phyloP scores from a whole-genome alignment of 2,888 invertebrate species.

The Macroteleia sp. region DNA sequence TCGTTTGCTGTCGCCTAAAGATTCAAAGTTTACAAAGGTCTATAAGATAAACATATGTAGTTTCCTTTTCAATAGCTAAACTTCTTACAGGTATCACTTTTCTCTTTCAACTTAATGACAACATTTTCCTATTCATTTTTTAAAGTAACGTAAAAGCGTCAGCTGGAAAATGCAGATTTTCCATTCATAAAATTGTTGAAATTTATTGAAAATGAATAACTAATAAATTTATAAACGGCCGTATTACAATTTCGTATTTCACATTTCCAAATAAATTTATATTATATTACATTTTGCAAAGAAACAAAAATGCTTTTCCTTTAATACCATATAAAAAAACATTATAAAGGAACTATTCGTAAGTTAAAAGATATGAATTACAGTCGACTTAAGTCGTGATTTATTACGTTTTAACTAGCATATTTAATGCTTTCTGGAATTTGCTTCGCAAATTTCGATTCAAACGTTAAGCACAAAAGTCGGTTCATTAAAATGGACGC shows the following conservation, averaged over 20 bases:
- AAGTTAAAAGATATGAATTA: background rate
- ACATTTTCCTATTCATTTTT: no score
- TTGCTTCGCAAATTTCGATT: constrained; percentile 18
- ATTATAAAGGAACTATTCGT: no score
- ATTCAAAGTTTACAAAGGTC: constrained; percentile 24
- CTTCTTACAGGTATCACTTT: background rate
- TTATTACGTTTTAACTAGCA: constrained; percentile 18
- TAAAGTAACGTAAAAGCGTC: no score
- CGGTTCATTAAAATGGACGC: constrained; percentile 31
- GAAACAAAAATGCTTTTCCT: no score
- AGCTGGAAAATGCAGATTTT: background rate
- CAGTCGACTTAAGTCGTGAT: background rate
- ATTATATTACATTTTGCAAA: no score
- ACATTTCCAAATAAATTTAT: no score
- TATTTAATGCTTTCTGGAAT: constrained; percentile 19
- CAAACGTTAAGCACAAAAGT: constrained; percentile 22
- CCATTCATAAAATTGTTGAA: no score
- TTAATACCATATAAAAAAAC: no score
- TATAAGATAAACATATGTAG: constrained; percentile 16
- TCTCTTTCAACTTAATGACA: background rate
- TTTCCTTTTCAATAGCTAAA: no score
- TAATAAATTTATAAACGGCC: no score
- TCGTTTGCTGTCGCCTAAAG: constrained; percentile 23
- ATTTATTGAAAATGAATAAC: no score
- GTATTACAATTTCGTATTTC: no score